Evolutionary conservation across 1,140 invertebrate genomes (phyloP), one percentile per base, ranked within the genome.

Genomic region (Anastrepha obliqua): DNA sequence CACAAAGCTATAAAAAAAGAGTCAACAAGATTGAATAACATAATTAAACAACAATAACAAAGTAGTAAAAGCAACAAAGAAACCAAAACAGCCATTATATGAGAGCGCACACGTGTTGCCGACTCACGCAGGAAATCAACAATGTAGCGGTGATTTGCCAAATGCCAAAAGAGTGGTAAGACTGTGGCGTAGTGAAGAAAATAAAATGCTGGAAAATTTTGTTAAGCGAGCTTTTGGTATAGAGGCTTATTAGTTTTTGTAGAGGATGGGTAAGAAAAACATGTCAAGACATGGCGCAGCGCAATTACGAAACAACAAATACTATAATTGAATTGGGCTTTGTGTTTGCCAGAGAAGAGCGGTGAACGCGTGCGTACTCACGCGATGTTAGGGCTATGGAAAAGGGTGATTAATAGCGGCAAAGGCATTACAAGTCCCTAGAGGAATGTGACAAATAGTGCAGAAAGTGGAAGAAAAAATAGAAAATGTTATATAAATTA

Each of bases 1-100:
- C 47, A 55, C 17, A 20, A 81, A n/a, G 47, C 60, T 11, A 15
- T 3, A 51, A 81, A 81, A 29, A 81, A 55, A 1, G 3, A 8
- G 20, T 20, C 74, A 55, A 81, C 17, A 81, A 74, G 47, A 44
- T 58, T 81, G n/a, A 81, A 81, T 81, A 81, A 81, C 47, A 81
- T 20, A 51, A 55, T 20, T 47, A 74, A 6, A 39, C 67, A 74
- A 74, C 74, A 81, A 81, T 58, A 81, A 81, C 20, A 81, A 13
- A 51, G 0, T 29, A 4, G 7, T 2, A 81, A 42, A 11, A 51
- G 15, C n/a, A 55, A 81, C 7, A 81, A 81, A 3, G 20, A 55
- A 55, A 29, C 1, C 13, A 81, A 11, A 81, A 51, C 8, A 81
- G 29, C 7, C 47, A 81, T 81, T 58, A 29, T 55, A 55, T 9